Evolutionary conservation across 2,797 vertebrate genomes (phyloP), one percentile per base, ranked within the genome.

Genomic region (Numenius phaeopus): DNA sequence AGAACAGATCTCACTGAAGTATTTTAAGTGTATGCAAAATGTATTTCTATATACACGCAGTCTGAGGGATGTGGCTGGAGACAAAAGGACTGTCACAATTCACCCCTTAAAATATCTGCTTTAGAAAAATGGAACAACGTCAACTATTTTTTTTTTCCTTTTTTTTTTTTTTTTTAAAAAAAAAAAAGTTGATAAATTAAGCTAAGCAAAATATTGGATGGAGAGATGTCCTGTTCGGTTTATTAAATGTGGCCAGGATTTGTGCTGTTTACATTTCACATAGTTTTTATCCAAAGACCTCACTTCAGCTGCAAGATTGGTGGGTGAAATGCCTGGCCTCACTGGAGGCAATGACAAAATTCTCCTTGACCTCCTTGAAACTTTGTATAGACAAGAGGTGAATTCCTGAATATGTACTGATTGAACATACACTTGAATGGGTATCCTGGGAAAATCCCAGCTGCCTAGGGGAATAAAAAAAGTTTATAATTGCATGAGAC

Each of bases 351-450:
- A 90, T 91, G 95, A 89, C 95, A 97, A 96, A 97, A 96, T 96
- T 96, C 94, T 96, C 95, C 94, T 93, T 96, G 93, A 97, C 94
- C 95, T 96, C 91, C 91, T 97, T 92, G 94, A 96, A 95, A 97
- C 96, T 94, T 85, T 97, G 96, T 96, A 96, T 97, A 96, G 96
- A 92, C 81, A 96, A 96, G 96, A 89, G 96, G 96, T 96, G 96
- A 97, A 97, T 96, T 96, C 95, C 96, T 97, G 96, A 97, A 95
- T 92, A 94, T 97, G 92, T 94, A 69, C 95, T 91, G 95, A 97
- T 97, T 97, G 96, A 97, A 67, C 91, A 65, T 96, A 92, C 91
- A 95, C 94, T 95, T 97, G 96, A 97, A 97, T 97, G 89, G 84
- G 72, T 95, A 90, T 96, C 94, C 97, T 96, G 96, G 97, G 97